These are phyloP conservation scores for Rousettus leschenaultii DNA, from an alignment of 2,113 vertebrate genomes.

Conservation along the genomic window DNA sequence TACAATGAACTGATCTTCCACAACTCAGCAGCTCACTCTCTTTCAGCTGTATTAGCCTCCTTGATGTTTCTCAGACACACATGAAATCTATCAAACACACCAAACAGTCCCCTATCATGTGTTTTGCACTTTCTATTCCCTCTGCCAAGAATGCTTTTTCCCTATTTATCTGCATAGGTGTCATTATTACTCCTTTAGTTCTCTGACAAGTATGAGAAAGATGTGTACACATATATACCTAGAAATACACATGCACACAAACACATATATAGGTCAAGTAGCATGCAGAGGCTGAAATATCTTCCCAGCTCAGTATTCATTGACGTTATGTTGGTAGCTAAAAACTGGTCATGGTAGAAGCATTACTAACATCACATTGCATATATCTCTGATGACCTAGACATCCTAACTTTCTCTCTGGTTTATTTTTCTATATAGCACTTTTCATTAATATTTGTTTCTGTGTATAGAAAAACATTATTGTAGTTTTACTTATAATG, in stretches of 20 bases:
- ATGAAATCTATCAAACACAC: not conserved
- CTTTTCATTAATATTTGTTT: not conserved
- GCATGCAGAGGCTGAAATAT: not conserved
- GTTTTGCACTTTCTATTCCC: not conserved
- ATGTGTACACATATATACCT: not conserved
- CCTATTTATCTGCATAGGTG: not conserved
- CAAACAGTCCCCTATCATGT: not conserved
- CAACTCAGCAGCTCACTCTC: not conserved
- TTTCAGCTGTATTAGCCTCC: not conserved
- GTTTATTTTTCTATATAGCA: not conserved
- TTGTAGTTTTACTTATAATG: not conserved
- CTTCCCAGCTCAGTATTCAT: not conserved
- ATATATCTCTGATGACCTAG: not conserved
- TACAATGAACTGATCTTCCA: not conserved
- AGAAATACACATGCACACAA: not conserved
- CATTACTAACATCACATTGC: not conserved
- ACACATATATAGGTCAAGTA: not conserved
- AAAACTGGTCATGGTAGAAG: not conserved
- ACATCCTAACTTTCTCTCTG: not conserved
- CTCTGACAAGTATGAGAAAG: not conserved
- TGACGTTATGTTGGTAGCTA: not conserved
- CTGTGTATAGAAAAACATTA: not conserved
- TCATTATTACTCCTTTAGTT: not conserved
- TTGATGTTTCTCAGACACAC: not conserved
- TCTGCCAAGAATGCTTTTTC: not conserved